Evolutionary conservation across 2,797 vertebrate species (phyloP).

Genomic region (Acrossocheilus wenchowensis): DNA sequence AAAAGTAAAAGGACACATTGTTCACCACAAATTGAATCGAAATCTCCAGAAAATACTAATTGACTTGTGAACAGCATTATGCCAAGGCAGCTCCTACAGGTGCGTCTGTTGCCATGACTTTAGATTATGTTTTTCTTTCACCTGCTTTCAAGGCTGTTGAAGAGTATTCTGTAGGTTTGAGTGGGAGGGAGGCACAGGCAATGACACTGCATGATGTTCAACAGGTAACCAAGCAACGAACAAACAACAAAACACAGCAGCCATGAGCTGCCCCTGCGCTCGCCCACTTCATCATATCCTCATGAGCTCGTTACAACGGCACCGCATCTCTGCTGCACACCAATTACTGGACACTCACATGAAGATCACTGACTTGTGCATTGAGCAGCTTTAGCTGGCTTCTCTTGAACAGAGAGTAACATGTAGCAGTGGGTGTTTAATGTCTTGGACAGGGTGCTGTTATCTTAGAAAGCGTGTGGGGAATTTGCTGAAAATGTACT

Average conservation of each 20-base stretch:
- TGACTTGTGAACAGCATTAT: neutral
- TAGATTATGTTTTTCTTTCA: neutral
- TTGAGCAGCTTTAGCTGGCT: slow-evolving; percentile 2
- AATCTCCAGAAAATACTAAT: neutral
- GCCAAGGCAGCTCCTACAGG: neutral
- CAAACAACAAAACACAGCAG: slow-evolving; percentile 57
- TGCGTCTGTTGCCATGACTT: slow-evolving; percentile 47
- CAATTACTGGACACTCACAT: slow-evolving; percentile 1
- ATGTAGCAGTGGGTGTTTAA: slow-evolving; percentile 6
- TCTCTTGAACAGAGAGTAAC: slow-evolving; percentile 4
- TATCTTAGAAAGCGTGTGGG: neutral
- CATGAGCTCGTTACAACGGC: neutral
- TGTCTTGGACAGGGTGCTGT: neutral
- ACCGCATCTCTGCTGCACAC: slow-evolving; percentile 8
- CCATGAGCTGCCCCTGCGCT: slow-evolving; percentile 14
- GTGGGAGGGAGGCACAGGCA: slow-evolving; percentile 56
- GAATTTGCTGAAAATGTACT: neutral
- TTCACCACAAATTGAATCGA: neutral
- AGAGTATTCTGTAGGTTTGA: slow-evolving; percentile 53
- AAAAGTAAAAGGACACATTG: neutral
- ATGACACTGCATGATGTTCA: slow-evolving; percentile 57
- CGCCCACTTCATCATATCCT: slow-evolving; percentile 28
- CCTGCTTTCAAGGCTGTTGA: slow-evolving; percentile 49
- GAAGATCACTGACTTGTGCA: neutral
- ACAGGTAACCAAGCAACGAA: slow-evolving; percentile 73